Evolutionary conservation across 1,140 invertebrate species (phyloP).

Genomic region (Latrodectus geometricus): DNA sequence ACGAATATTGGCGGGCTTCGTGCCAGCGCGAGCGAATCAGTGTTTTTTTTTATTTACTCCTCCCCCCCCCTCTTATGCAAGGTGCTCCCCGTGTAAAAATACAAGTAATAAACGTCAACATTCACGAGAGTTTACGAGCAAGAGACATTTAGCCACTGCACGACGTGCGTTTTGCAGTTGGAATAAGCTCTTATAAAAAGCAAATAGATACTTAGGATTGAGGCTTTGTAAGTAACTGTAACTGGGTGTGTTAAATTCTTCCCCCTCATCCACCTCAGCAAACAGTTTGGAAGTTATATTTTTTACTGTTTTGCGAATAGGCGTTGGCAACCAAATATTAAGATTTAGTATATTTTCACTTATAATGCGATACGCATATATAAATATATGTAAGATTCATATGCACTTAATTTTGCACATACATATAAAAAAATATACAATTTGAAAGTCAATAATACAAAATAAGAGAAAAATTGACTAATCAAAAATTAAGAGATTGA

Average conservation of each 20-base stretch:
- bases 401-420: too few species aligned
- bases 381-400: too few species aligned
- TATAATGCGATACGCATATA: too few species aligned
- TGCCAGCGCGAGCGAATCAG: background rate
- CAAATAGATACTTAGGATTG: background rate
- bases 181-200: background rate
- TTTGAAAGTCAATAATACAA: too few species aligned
- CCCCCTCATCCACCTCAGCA: background rate
- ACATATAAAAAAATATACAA: too few species aligned
- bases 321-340: too few species aligned
- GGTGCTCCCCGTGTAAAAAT: background rate
- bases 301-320: too few species aligned
- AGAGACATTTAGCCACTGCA: background rate
- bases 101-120: background rate
- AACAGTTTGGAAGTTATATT: too few species aligned
- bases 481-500: too few species aligned
- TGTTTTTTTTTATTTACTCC: background rate
- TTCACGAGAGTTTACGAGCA: background rate
- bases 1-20: constrained; percentile 1
- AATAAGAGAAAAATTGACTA: too few species aligned
- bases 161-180: background rate
- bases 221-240: background rate
- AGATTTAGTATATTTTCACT: too few species aligned
- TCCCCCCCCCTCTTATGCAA: background rate
- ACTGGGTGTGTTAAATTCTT: background rate